A percentile compares a stretch with the other conserved stretches of the same genome.
Conservation (phyloP, 35 echinoderm and acorn worm genomes). For the Acanthaster planci region DNA sequence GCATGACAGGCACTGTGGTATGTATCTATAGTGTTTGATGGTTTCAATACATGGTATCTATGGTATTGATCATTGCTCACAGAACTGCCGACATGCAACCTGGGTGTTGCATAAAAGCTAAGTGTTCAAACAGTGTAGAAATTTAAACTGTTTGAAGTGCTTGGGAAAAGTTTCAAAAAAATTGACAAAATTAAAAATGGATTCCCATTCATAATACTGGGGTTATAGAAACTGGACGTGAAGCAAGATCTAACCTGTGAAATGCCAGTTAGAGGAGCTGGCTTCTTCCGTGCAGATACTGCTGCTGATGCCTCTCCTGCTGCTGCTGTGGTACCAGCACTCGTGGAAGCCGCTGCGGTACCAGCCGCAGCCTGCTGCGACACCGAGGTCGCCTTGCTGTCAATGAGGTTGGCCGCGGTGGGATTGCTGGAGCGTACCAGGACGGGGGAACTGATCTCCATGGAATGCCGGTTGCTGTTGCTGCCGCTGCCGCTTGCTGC, state of each 20-base stretch:
- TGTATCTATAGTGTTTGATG: no score
- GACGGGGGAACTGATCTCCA: conserved; percentile 94
- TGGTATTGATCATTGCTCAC: no score
- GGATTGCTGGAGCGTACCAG: conserved; percentile 91
- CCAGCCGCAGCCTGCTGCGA: conserved; percentile 24
- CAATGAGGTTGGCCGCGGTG: conserved; percentile 81
- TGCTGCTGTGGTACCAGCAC: conserved; percentile 24
- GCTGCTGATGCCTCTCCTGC: conserved; percentile 15
- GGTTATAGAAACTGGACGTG: no score
- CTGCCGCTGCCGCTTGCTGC: conserved; percentile 19
- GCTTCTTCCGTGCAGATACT: conserved; percentile 59
- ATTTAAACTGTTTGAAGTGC: no score
- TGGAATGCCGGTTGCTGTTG: conserved; percentile 78
- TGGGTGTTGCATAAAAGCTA: no score
- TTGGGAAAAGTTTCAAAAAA: no score
- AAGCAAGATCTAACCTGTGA: conserved; percentile 36
- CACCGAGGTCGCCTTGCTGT: conserved; percentile 24
- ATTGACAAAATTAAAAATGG: no score
- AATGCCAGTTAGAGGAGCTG: conserved; percentile 64
- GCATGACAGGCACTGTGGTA: no score
- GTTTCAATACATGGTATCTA: no score
- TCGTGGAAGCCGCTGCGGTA: conserved; percentile 26
- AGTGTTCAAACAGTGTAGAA: no score
- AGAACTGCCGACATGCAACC: no score
- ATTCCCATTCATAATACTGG: no score